These are phyloP conservation scores for Bucorvus abyssinicus DNA, from an alignment of 2,797 vertebrate genomes.

Conservation along the genomic window DNA sequence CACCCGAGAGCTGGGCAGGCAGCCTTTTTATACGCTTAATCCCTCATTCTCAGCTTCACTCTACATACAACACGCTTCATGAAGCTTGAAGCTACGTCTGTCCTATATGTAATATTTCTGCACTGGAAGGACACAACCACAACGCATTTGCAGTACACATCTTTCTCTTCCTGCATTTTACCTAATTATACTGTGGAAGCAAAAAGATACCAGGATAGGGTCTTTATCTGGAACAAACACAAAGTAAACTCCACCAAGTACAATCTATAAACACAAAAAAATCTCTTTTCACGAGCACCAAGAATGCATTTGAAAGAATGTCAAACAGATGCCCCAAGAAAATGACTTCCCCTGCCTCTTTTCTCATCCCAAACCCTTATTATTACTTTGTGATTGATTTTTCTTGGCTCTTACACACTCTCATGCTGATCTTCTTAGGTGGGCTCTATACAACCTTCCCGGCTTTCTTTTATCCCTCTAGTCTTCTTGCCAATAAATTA, in stretches of 20 bases:
- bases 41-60: not conserved
- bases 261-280: not conserved
- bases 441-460: conserved; percentile 28
- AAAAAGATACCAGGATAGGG: not conserved
- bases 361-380: conserved; percentile 28
- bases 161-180: not conserved
- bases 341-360: conserved; percentile 6
- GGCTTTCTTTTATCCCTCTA: conserved; percentile 7
- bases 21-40: not conserved
- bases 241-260: not conserved
- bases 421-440: conserved; percentile 48
- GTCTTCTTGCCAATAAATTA: conserved; percentile 6
- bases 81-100: not conserved
- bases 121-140: not conserved
- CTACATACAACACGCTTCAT: not conserved
- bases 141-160: not conserved
- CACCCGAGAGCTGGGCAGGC: not conserved
- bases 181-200: not conserved
- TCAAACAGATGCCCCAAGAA: conserved; percentile 17
- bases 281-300: not conserved
- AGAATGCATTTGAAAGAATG: conserved; percentile 28
- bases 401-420: not conserved
- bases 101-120: not conserved
- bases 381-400: conserved; percentile 53
- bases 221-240: not conserved